phyloP scores from a whole-genome alignment of 2,113 vertebrate genomes.

The Oryzias melastigma region DNA sequence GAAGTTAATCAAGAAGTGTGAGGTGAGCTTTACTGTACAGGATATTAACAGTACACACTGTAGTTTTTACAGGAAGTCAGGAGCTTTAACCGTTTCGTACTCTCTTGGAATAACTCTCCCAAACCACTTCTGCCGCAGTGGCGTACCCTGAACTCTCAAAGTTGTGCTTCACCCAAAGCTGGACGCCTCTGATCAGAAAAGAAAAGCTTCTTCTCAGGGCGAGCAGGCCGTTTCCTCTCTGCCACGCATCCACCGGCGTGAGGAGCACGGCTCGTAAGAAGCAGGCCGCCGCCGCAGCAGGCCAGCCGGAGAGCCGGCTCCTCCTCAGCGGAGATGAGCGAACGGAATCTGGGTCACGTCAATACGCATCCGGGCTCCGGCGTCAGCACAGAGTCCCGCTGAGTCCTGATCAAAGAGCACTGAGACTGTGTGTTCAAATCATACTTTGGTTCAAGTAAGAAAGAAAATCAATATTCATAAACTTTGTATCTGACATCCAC shows the following conservation, averaged over 20 bases:
- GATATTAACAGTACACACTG: conserved; percentile 65
- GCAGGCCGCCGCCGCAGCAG: conserved; percentile 29
- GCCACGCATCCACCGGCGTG: conserved; percentile 45
- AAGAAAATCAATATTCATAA: conserved; percentile 70
- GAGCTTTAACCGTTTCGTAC: conserved; percentile 46
- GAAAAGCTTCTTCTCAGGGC: conserved; percentile 43
- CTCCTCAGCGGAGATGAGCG: conserved; percentile 42
- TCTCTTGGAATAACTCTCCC: conserved; percentile 39
- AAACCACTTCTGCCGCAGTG: conserved; percentile 35
- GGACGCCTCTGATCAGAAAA: conserved; percentile 34
- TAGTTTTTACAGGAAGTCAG: conserved; percentile 61
- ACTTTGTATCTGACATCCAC: conserved; percentile 56
- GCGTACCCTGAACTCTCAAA: conserved; percentile 70
- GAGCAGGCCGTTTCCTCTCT: conserved; percentile 56
- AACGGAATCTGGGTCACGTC: conserved; percentile 69
- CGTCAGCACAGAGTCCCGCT: conserved; percentile 51
- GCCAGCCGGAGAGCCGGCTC: conserved; percentile 28
- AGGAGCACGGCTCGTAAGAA: conserved; percentile 30
- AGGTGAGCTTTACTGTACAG: conserved; percentile 68
- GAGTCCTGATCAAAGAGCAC: conserved; percentile 74
- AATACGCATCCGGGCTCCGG: conserved; percentile 53
- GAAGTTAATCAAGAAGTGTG: conserved; percentile 60
- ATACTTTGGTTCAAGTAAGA: conserved; percentile 71
- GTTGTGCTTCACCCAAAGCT: conserved; percentile 69
- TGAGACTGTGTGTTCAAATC: conserved; percentile 63